Evolutionary conservation across 1,140 invertebrate species (phyloP).

Genomic region (Vanessa tameamea): DNA sequence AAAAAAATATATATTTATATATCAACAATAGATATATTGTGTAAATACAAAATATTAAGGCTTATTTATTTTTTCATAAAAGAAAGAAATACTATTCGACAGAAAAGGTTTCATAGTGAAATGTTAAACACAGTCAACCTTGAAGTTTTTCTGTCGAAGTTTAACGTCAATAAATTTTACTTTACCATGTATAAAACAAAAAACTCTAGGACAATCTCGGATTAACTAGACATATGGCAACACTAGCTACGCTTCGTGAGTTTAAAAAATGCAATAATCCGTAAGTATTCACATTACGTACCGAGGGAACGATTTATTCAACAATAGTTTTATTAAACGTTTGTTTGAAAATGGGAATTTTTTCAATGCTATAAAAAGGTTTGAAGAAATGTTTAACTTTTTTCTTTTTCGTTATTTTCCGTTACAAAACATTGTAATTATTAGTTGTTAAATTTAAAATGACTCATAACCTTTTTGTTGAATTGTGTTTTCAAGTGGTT

Average conservation of each 20-base stretch:
- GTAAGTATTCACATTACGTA: not conserved
- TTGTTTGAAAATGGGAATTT: not conserved
- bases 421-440: not conserved
- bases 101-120: no score
- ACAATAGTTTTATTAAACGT: constrained; percentile 2
- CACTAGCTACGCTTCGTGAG: not conserved
- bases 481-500: no score
- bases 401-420: not conserved
- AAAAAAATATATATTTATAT: no score
- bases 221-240: not conserved
- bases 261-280: constrained; percentile 4
- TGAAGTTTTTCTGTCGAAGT: no score
- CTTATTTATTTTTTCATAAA: no score
- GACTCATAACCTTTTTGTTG: no score
- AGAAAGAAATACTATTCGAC: no score
- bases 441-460: no score
- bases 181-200: not conserved
- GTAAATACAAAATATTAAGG: no score
- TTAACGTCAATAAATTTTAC: not conserved
- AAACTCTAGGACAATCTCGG: not conserved
- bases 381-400: not conserved
- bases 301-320: not conserved
- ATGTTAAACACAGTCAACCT: no score
- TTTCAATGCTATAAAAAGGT: not conserved
- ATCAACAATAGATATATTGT: no score